Evolutionary conservation across 2,797 vertebrate genomes (phyloP).

Genomic region (Lutjanus argentimaculatus): DNA sequence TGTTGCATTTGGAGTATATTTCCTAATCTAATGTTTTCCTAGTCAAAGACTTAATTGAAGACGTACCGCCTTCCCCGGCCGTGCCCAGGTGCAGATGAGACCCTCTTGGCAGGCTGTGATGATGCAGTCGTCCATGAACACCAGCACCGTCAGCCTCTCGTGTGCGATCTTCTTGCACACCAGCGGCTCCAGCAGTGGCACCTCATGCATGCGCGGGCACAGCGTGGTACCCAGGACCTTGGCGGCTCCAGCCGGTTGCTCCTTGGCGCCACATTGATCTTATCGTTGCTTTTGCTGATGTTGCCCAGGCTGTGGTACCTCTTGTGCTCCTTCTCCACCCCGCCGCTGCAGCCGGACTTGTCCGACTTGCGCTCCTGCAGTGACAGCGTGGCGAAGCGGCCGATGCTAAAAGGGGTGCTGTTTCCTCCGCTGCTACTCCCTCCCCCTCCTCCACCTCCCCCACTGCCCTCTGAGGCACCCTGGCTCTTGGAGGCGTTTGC

Average conservation of each 20-base stretch:
- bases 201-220: constrained; percentile 93
- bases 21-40: background rate
- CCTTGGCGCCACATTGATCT: constrained; percentile 86
- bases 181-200: constrained; percentile 93
- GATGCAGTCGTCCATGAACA: constrained; percentile 96
- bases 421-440: constrained; percentile 64
- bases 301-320: constrained; percentile 94
- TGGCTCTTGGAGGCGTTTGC: constrained; percentile 84
- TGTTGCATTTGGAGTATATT: too few species aligned
- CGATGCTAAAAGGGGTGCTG: constrained; percentile 87
- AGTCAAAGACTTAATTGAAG: accelerated
- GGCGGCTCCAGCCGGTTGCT: constrained; percentile 89
- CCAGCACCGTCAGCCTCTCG: constrained; percentile 92
- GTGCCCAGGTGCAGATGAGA: constrained; percentile 94
- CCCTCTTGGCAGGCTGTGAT: constrained; percentile 95
- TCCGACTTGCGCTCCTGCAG: constrained; percentile 90
- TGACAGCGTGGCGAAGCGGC: constrained; percentile 91
- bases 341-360: constrained; percentile 72
- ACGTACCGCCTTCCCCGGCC: constrained; percentile 92
- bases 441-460: constrained; percentile 58
- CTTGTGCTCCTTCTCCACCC: constrained; percentile 93
- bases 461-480: constrained; percentile 69
- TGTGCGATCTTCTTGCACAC: constrained; percentile 96
- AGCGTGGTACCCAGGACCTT: constrained; percentile 92
- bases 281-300: constrained; percentile 93